Conservation (phyloP, 2,113 vertebrate species). For the Furnarius figulus region DNA sequence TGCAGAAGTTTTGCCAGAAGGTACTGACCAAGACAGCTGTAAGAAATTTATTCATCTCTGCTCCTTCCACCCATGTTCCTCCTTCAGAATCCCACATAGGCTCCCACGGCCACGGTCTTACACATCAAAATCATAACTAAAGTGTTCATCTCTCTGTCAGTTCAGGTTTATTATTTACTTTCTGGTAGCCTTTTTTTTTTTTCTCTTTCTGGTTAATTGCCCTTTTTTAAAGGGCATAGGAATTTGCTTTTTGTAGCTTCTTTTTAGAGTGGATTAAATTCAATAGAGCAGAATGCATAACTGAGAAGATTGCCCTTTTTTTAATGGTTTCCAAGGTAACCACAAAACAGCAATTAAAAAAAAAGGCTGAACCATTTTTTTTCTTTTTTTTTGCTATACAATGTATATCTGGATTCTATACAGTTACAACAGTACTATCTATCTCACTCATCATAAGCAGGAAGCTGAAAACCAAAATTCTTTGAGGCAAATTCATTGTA, state of each 20-base stretch:
- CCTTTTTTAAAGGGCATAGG: not conserved
- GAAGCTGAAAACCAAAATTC: not conserved
- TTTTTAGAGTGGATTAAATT: not conserved
- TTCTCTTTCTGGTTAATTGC: not conserved
- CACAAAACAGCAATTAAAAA: not conserved
- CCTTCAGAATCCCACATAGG: accelerated
- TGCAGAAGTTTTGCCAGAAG: not conserved
- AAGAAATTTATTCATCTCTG: not conserved
- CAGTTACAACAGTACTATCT: not conserved
- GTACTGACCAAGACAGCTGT: not conserved
- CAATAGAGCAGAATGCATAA: not conserved
- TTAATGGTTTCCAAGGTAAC: not conserved
- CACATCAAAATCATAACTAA: not conserved
- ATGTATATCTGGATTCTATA: not conserved
- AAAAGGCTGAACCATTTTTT: not conserved
- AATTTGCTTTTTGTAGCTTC: not conserved
- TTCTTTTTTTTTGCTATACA: not conserved
- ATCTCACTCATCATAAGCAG: not conserved
- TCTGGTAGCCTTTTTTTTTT: not conserved
- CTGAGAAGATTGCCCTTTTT: not conserved
- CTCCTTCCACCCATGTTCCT: not conserved
- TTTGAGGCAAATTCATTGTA: not conserved
- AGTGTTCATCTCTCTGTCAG: not conserved
- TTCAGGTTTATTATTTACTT: not conserved
- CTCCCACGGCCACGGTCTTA: accelerated